Base-by-base conservation (phyloP, 2,113 vertebrate species). In the Catharus minimus region DNA sequence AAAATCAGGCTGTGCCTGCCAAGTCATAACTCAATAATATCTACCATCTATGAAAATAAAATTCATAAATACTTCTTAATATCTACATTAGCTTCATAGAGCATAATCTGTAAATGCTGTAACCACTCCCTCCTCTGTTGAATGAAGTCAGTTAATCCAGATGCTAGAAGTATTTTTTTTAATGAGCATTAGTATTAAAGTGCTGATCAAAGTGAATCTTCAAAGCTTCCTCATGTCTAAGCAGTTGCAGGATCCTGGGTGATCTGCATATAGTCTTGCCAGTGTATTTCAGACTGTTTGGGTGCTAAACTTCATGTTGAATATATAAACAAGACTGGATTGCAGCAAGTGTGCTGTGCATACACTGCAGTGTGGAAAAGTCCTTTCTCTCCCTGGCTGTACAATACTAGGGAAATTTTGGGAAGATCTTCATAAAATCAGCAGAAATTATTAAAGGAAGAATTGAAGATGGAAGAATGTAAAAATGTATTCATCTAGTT, bases 21-120 rank as follows among this genome's bases (percentile, higher is more conserved):
- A 95, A 95, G 86, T 72, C 86, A 62, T 95, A 86, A 94, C 43
- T 96, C 90, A 94, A 33, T 79, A 86, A 82, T 90, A 88, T 90
- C 88, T 94, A 85, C 55, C 27, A 82, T 73, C 83, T 78, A 47
- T 52, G 92, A 89, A 94, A 92, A 95, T 91, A 93, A 93, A 93
- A 82, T 61, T 77, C 88, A 94, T 95, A 94, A 95, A 96, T 86
- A 75, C 27, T 90, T 39, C 58, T 78, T 94, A 95, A 84, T 82
- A 86, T 72, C 88, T 86, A 43, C 57, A 84, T 89, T 88, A 75
- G 57, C 61, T 94, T 86, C 69, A 69, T 55, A 72, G 62, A 79
- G 10, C 32, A 73, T 76, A 90, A 82, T 87, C 77, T 68, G 58
- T 81, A 82, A 86, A 58, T 36, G 46, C 17, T 94, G 32, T 50